phyloP scores from a whole-genome alignment of 2,888 invertebrate species.

The Pelosia muscerda region DNA sequence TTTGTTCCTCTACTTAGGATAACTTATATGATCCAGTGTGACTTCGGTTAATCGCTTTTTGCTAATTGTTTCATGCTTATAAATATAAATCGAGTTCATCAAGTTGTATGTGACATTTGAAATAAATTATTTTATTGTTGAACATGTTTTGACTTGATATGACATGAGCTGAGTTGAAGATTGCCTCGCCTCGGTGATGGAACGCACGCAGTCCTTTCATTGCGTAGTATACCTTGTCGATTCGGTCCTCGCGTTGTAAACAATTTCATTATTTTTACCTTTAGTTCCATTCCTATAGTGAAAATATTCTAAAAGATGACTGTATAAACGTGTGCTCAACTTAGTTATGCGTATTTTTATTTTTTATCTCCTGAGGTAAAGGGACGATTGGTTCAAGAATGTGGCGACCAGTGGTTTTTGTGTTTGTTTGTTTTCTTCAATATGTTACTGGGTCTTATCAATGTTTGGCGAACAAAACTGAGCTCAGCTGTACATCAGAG shows the following conservation, averaged over 20 bases:
- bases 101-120: not conserved
- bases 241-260: conserved; percentile 43
- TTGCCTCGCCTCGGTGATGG: not conserved
- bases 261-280: conserved; percentile 52
- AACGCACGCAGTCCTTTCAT: conserved; percentile 80
- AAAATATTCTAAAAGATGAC: conserved; percentile 36
- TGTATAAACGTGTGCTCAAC: conserved; percentile 25
- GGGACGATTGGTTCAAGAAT: conserved; percentile 47
- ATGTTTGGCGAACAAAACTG: conserved; percentile 68
- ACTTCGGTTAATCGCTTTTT: not conserved
- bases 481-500: conserved; percentile 76
- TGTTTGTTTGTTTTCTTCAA: conserved; percentile 61
- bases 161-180: not conserved
- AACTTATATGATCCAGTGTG: too few relatives aligned
- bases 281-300: conserved; percentile 40
- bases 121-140: not conserved
- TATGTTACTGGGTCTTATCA: conserved; percentile 63
- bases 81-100: not conserved
- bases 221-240: conserved; percentile 16
- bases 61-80: not conserved
- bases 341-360: conserved; percentile 44
- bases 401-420: conserved; percentile 61
- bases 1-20: too few relatives aligned
- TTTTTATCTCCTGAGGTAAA: conserved; percentile 25
- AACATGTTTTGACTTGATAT: not conserved